These are phyloP conservation scores for Protodeltote pygarga DNA, from an alignment of 2,888 invertebrate species.

Conservation along the genomic window DNA sequence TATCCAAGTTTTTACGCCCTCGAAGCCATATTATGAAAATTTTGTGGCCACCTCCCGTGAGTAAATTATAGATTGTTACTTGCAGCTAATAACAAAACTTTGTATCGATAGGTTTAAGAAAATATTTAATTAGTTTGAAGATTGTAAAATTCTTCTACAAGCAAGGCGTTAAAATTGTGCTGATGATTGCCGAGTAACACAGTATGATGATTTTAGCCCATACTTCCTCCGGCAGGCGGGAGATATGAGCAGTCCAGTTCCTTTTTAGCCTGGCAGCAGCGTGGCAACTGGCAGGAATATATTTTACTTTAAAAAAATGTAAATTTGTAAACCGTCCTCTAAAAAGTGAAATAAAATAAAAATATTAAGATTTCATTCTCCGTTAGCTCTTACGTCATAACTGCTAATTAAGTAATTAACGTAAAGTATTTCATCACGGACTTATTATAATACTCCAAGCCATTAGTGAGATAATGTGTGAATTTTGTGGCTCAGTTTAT, in stretches of 20 bases:
- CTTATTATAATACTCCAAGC: slow-evolving; percentile 9
- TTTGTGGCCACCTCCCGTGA: slow-evolving; percentile 15
- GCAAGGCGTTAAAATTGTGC: too few relatives aligned
- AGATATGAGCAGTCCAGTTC: too few relatives aligned
- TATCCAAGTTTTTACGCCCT: slow-evolving; percentile 40
- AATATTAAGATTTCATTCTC: slow-evolving; percentile 2
- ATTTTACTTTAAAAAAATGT: background rate
- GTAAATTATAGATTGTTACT: slow-evolving; percentile 29
- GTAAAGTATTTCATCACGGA: slow-evolving; percentile 26
- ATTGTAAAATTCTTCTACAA: too few relatives aligned
- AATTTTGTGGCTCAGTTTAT: slow-evolving; percentile 32
- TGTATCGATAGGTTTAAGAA: too few relatives aligned
- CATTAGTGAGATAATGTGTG: slow-evolving; percentile 31
- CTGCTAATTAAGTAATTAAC: slow-evolving; percentile 27
- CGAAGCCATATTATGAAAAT: slow-evolving; percentile 29
- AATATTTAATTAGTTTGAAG: too few relatives aligned
- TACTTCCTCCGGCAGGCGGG: too few relatives aligned
- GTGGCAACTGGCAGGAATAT: background rate
- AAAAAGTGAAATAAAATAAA: too few relatives aligned
- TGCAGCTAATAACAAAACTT: too few relatives aligned
- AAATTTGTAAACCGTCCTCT: too few relatives aligned
- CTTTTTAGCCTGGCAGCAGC: too few relatives aligned
- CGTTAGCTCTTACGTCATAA: slow-evolving; percentile 28
- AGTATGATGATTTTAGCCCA: too few relatives aligned
- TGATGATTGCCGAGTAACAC: too few relatives aligned